Evolutionary conservation across 2,113 vertebrate genomes (phyloP).

Genomic region (Pionites leucogaster): DNA sequence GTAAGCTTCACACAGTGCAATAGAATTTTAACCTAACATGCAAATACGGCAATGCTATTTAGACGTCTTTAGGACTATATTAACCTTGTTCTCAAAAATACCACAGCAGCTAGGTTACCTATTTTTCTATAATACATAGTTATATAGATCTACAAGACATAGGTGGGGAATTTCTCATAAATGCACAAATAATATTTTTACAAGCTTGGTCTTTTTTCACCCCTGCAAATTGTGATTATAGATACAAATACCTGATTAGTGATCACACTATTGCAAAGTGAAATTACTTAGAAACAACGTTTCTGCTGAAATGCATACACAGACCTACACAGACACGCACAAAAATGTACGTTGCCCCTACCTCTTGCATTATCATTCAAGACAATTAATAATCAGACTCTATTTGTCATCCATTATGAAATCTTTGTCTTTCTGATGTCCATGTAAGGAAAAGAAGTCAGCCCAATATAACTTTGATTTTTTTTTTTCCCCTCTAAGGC

Average conservation of each 20-base stretch:
- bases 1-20: not conserved
- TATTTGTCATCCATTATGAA: not conserved
- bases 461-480: not conserved
- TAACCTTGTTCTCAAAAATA: not conserved
- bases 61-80: not conserved
- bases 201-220: not conserved
- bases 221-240: not conserved
- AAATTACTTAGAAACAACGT: not conserved
- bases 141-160: not conserved
- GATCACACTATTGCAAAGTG: not conserved
- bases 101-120: not conserved
- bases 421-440: not conserved
- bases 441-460: not conserved
- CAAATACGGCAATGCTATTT: not conserved
- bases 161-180: not conserved
- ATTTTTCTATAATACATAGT: not conserved
- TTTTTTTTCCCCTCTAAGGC: too few species aligned
- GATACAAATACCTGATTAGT: not conserved
- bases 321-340: not conserved
- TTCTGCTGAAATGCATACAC: not conserved
- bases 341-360: accelerated
- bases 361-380: not conserved
- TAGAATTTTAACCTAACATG: not conserved
- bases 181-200: not conserved
- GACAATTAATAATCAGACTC: not conserved